These are phyloP conservation scores for Actinia equina DNA, from an alignment of 64 coral and sea anemone genomes.

Conservation along the genomic window DNA sequence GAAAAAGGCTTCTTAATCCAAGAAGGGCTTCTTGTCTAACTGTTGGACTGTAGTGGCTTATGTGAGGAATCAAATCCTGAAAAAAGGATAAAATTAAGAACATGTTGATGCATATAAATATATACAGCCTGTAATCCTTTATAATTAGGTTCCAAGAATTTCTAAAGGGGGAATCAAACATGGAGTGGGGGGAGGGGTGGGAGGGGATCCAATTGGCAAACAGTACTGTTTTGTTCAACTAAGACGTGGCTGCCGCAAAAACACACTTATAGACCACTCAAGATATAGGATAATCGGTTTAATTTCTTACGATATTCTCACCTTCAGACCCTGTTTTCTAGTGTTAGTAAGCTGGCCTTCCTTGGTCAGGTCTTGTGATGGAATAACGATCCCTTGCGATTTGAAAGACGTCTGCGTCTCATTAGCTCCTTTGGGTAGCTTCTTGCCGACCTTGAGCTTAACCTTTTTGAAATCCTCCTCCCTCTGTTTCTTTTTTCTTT, in stretches of 20 bases:
- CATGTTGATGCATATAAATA: too few relatives aligned
- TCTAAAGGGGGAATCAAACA: too few relatives aligned
- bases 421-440: conserved; percentile 61
- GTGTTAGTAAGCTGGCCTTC: conserved; percentile 58
- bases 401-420: conserved; percentile 81
- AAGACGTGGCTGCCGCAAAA: too few relatives aligned
- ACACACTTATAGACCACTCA: too few relatives aligned
- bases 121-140: too few relatives aligned
- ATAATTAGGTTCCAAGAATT: too few relatives aligned
- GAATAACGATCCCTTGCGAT: conserved; percentile 64
- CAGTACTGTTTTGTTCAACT: too few relatives aligned
- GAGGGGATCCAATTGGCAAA: too few relatives aligned
- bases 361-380: conserved; percentile 42
- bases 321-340: conserved; percentile 78
- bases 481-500: conserved; percentile 83
- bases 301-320: not conserved
- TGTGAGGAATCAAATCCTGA: conserved; percentile 74
- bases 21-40: conserved; percentile 73
- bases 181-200: too few relatives aligned
- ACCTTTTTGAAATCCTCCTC: conserved; percentile 91
- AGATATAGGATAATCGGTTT: too few relatives aligned
- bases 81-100: not conserved
- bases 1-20: conserved; percentile 76
- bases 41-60: conserved; percentile 76
- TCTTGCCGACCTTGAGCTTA: conserved; percentile 93